phyloP scores from a whole-genome alignment of 2,113 vertebrate genomes.

The Tragelaphus buxtoni region DNA sequence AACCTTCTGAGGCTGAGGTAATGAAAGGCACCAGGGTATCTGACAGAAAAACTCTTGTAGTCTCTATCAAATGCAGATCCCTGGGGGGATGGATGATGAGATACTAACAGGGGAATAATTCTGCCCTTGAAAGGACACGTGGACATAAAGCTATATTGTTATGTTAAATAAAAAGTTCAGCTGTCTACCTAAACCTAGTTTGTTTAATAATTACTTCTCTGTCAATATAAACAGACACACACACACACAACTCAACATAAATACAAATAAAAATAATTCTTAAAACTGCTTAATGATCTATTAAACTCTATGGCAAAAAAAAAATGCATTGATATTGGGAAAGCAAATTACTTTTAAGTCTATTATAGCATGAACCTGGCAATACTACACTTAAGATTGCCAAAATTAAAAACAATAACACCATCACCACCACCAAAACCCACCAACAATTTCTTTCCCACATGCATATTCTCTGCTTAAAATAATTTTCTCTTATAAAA shows the following conservation, averaged over 20 bases:
- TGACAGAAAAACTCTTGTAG: neutral
- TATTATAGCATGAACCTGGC: neutral
- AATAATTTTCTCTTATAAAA: constrained; percentile 31
- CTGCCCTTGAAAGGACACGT: neutral
- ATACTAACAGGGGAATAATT: neutral
- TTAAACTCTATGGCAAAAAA: neutral
- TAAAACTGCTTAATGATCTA: neutral
- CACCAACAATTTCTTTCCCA: neutral
- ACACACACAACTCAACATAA: neutral
- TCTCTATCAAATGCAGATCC: neutral
- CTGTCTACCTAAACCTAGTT: neutral
- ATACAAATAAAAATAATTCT: neutral
- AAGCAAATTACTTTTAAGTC: constrained; percentile 30
- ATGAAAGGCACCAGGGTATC: neutral
- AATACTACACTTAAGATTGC: neutral
- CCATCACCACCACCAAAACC: neutral
- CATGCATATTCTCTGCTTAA: constrained; percentile 21
- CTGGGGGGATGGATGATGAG: neutral
- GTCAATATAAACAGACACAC: neutral
- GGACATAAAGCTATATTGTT: neutral
- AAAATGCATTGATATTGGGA: neutral
- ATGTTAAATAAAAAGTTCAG: neutral
- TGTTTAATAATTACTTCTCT: neutral
- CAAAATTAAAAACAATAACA: constrained; percentile 29
- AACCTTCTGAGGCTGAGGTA: neutral